Conservation (phyloP, 2,888 invertebrate genomes). For the Hartigia nigra region DNA sequence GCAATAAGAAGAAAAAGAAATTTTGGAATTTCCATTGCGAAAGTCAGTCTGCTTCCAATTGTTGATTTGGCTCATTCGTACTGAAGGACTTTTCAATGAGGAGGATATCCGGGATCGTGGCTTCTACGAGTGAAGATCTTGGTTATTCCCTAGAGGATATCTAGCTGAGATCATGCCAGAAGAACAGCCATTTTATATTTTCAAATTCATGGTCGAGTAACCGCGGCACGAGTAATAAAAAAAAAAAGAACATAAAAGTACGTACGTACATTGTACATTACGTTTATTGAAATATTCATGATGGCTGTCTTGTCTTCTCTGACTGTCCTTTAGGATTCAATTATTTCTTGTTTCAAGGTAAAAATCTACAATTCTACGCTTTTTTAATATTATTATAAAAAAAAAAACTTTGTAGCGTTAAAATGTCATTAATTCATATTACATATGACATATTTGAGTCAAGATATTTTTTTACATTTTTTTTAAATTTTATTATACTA, state of each 20-base stretch:
- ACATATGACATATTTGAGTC: background rate
- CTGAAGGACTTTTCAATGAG: background rate
- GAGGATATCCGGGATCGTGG: slow-evolving; percentile 25
- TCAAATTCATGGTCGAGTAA: background rate
- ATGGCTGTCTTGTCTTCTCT: background rate
- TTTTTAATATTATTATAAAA: background rate
- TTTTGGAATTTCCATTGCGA: background rate
- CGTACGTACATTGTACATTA: background rate
- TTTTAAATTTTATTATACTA: background rate
- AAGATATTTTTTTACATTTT: background rate
- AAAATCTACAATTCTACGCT: background rate
- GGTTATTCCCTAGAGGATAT: background rate
- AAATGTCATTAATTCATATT: background rate
- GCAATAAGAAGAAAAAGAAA: background rate
- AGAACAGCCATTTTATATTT: background rate
- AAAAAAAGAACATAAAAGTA: background rate
- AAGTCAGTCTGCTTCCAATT: background rate
- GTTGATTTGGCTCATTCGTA: background rate
- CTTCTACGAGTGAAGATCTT: background rate
- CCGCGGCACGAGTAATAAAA: background rate
- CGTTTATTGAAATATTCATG: background rate
- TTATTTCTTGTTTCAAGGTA: background rate
- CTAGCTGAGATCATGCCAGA: background rate
- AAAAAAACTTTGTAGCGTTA: background rate
- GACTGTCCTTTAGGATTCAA: background rate